These are phyloP conservation scores for Tricholaema leucomelas DNA, from an alignment of 2,113 vertebrate genomes.

Conservation along the genomic window DNA sequence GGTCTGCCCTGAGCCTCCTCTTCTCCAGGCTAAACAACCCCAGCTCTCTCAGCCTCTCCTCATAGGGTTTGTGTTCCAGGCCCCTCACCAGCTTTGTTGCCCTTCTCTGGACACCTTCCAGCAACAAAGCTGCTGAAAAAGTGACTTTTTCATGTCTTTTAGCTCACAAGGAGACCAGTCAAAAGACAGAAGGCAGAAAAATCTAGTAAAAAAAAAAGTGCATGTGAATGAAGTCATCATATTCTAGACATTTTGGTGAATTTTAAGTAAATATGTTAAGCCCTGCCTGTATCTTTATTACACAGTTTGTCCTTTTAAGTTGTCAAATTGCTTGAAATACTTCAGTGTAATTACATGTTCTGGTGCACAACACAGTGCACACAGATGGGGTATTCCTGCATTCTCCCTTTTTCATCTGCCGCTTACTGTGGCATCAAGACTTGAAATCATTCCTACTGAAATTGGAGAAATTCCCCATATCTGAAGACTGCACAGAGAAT, in stretches of 20 bases:
- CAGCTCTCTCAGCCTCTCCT: too few species aligned
- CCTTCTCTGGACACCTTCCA: too few species aligned
- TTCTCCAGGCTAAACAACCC: too few species aligned
- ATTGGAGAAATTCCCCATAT: not conserved
- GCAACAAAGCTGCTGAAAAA: too few species aligned
- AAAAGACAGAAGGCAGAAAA: not conserved
- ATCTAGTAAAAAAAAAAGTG: not conserved
- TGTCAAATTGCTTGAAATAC: not conserved
- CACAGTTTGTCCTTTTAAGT: not conserved
- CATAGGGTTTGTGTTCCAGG: too few species aligned
- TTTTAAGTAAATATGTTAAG: not conserved
- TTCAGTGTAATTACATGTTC: not conserved
- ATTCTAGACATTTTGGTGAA: not conserved
- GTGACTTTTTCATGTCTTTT: not conserved
- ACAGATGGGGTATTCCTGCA: not conserved
- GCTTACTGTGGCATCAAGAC: not conserved
- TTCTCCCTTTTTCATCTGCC: not conserved
- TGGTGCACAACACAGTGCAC: not conserved
- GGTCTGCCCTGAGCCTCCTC: too few species aligned
- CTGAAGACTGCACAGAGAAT: accelerated
- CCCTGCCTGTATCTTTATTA: accelerated
- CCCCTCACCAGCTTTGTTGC: too few species aligned
- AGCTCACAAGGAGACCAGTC: not conserved
- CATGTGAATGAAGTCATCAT: not conserved
- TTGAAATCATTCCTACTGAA: not conserved